Percentiles rank a stretch among this genome's conserved stretches.
Conservation (phyloP, 1,140 invertebrate genomes). For the Brachionus sp. region DNA sequence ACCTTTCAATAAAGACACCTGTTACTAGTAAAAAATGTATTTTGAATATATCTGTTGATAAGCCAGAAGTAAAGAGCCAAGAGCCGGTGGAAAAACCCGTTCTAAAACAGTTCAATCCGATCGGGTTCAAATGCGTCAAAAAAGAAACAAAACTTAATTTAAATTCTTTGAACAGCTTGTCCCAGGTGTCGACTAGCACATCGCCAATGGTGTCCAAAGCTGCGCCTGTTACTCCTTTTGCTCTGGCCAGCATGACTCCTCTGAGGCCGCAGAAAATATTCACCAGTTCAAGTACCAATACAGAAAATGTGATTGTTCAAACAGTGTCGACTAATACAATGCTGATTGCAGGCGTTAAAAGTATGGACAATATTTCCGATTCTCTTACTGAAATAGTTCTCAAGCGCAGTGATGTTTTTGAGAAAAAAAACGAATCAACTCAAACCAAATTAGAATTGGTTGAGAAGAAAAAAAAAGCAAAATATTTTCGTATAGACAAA, state of each 20-base stretch:
- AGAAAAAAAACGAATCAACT: not conserved
- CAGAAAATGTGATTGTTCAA: conserved; percentile 27
- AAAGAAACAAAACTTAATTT: not conserved
- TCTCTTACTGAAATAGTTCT: not conserved
- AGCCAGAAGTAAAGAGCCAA: not conserved
- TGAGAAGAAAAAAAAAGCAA: too few relatives aligned
- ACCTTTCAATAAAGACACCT: not conserved
- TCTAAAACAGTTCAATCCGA: not conserved
- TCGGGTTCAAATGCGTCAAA: not conserved
- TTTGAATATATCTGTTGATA: conserved; percentile 1
- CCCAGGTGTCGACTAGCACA: conserved; percentile 11
- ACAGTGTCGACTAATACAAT: conserved; percentile 17
- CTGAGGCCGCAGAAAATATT: not conserved
- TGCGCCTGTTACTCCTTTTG: not conserved
- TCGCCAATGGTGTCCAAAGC: conserved; percentile 34
- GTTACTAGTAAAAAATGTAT: conserved; percentile 20
- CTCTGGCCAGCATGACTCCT: not conserved
- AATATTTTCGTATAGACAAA: conserved; percentile 13
- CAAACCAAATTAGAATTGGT: not conserved
- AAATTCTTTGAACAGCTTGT: not conserved
- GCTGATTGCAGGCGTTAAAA: not conserved
- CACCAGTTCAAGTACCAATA: conserved; percentile 16
- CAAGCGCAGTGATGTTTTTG: not conserved
- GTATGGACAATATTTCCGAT: not conserved
- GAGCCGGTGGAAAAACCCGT: not conserved